Evolutionary conservation across 2,797 vertebrate species (phyloP), one percentile per base, ranked within the genome.

Genomic region (Spizella passerina): DNA sequence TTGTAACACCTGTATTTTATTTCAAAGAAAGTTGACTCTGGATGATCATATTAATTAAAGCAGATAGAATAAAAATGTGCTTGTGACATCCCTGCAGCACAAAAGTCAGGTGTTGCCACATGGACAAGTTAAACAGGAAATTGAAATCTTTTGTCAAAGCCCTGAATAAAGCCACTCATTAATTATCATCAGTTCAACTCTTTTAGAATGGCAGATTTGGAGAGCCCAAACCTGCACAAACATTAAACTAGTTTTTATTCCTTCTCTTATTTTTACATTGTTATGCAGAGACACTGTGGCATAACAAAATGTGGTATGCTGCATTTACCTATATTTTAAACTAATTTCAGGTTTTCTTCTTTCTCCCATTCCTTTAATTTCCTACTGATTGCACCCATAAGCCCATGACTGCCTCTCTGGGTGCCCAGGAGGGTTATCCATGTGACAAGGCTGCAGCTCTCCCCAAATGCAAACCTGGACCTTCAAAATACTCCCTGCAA

Each of bases 141-240:
- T 46, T 69, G 66, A 86, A 95, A 94, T 94, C 87, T 91, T 96
- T 92, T 91, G 91, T 94, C 88, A 84, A 86, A 59, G 22, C 69
- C 65, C 71, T 93, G 59, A 91, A 92, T 66, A 70, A 95, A 93
- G 50, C 34, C 38, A 82, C 86, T 97, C 66, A 90, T 93, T 94
- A 96, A 97, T 97, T 97, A 97, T 90, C 84, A 94, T 86, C 61
- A 65, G 60, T 95, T 95, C 75, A 94, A 43, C 70, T 92, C 76
- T 87, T 96, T 81, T 79, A 90, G 84, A 88, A 61, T 14, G 93
- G 91, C 93, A 97, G 87, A 93, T 96, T 90, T 93, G 76, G 75
- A 95, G 71, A 22, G 27, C 89, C 47, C 57, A 69, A 95, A 97
- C 91, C 94, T 97, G 93, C 59, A 93, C 30, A 91, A 87, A 94